A percentile compares a stretch with the other conserved stretches of the same genome.
Evolutionary conservation across 2,797 vertebrate species (phyloP).

Genomic region (Microctenopoma stevenorrisi): DNA sequence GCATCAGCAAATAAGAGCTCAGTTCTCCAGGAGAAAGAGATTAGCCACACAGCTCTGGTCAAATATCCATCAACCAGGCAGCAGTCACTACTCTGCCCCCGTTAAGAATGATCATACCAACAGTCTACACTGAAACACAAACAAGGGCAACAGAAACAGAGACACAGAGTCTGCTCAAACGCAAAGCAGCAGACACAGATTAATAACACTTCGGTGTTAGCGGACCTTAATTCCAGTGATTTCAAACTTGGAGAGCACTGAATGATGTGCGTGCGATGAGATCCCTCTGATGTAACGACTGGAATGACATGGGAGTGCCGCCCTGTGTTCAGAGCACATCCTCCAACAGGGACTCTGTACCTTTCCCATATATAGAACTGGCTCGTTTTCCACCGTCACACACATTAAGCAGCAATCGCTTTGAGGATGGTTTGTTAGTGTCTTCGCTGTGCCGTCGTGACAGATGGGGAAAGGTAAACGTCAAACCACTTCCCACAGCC

Average conservation of each 20-base stretch:
- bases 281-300: slow-evolving; percentile 26
- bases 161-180: not conserved
- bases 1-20: slow-evolving; percentile 31
- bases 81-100: not conserved
- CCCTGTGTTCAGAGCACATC: slow-evolving; percentile 25
- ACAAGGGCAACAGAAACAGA: not conserved
- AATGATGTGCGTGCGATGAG: slow-evolving; percentile 29
- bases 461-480: not conserved
- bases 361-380: slow-evolving; percentile 62
- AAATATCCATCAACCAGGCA: slow-evolving; percentile 21
- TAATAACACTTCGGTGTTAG: slow-evolving; percentile 27
- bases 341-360: slow-evolving; percentile 31
- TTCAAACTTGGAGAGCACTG: slow-evolving; percentile 26
- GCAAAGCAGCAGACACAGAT: slow-evolving; percentile 17
- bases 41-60: slow-evolving; percentile 10
- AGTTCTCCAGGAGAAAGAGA: slow-evolving; percentile 18
- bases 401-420: slow-evolving; percentile 36
- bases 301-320: slow-evolving; percentile 26
- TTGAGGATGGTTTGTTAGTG: slow-evolving; percentile 19
- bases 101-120: not conserved
- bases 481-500: slow-evolving; percentile 19
- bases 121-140: slow-evolving; percentile 3
- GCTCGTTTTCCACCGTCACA: slow-evolving; percentile 24
- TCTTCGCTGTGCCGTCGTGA: slow-evolving; percentile 12
- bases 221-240: slow-evolving; percentile 32